Base-by-base conservation (phyloP, 2,888 invertebrate species). In the Copidosoma aretas region DNA sequence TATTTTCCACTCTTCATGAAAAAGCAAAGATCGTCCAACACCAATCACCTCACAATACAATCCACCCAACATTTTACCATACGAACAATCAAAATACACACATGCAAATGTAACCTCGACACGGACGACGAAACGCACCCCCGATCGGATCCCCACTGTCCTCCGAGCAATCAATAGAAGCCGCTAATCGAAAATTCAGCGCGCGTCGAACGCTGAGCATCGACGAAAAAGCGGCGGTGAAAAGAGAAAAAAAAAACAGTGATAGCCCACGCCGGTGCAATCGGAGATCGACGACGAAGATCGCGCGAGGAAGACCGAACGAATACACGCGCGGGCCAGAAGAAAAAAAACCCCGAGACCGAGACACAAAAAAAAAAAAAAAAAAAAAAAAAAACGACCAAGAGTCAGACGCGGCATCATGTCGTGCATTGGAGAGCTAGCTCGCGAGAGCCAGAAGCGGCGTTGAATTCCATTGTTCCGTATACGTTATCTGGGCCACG, bases 401-500 rank as follows among this genome's bases (percentile, higher is more conserved):
- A 66, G 64, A 71, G 43, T 66, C 68, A 70, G 58, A 64, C 17
- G 49, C 3, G 10, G 49, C 15, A 10, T 3, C 15, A n/a, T 15
- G 19, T 15, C 49, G 49, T 49, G 49, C 19, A 49, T 4, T 49
- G 4, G 49, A 49, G 17, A 49, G 19, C 49, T 49, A n/a, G 19
- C 10, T n/a, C 10, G 49, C 68, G 71, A 32, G 32, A 32, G 32
- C 32, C 32, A 61, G 59, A 59, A 54, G 57, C 57, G 60, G 32
- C 58, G 56, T 25, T 73, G 72, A 76, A 75, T 73, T 73, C 69
- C 71, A 76, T 74, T 76, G 75, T 75, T 74, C 74, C 75, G 75
- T 68, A 58, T 75, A 74, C 74, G 73, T 74, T 74, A 75, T 75
- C 76, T 74, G 73, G 76, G 75, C 75, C 75, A 78, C 74, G 78